Percentiles rank a stretch among this genome's conserved stretches.
Evolutionary conservation across 2,888 invertebrate species (phyloP).

Genomic region (Fabriciana adippe): DNA sequence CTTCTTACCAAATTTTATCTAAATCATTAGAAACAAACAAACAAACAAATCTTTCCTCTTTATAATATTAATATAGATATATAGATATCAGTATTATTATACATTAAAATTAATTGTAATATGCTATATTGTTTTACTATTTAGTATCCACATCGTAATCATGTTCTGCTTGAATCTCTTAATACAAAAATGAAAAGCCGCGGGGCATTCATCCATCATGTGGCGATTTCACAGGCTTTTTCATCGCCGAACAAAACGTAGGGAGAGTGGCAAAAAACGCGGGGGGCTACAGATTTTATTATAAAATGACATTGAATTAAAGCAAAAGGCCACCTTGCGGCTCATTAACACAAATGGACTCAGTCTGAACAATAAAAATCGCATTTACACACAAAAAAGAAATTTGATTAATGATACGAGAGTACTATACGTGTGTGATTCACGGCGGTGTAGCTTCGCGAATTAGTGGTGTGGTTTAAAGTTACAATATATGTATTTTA

Average conservation of each 20-base stretch:
- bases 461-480: neutral
- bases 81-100: too few species aligned
- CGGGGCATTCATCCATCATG: conserved; percentile 43
- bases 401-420: conserved; percentile 72
- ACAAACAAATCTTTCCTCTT: too few species aligned
- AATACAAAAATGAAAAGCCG: conserved; percentile 17
- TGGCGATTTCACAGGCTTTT: conserved; percentile 56
- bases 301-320: conserved; percentile 73
- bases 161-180: conserved; percentile 11
- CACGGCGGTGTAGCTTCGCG: conserved; percentile 27
- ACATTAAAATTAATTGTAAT: too few species aligned
- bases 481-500: too few species aligned
- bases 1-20: too few species aligned
- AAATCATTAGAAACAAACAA: too few species aligned
- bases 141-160: conserved; percentile 13
- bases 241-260: conserved; percentile 27
- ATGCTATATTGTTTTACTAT: conserved; percentile 1
- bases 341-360: conserved; percentile 74
- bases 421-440: conserved; percentile 41
- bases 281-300: conserved; percentile 51
- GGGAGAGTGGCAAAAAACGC: conserved; percentile 16
- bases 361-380: conserved; percentile 75
- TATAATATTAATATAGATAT: too few species aligned
- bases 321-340: conserved; percentile 70
- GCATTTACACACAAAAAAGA: conserved; percentile 70